phyloP scores from a whole-genome alignment of 2,113 vertebrate species.

The Ginglymostoma cirratum region DNA sequence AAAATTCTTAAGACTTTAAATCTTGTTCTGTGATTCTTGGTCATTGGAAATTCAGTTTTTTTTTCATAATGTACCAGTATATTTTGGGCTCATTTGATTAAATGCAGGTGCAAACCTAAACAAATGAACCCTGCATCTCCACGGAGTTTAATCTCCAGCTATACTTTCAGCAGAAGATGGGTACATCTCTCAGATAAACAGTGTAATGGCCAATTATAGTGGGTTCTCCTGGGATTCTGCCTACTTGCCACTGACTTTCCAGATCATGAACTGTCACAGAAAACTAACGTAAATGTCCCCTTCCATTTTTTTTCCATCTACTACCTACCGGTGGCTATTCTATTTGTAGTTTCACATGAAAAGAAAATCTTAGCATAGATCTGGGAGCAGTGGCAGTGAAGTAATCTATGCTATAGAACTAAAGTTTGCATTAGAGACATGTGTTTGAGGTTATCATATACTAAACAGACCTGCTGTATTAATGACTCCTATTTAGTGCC shows the following conservation, averaged over 20 bases:
- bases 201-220: background rate
- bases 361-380: background rate
- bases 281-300: background rate
- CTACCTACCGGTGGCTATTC: background rate
- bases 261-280: background rate
- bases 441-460: background rate
- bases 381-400: background rate
- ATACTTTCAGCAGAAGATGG: background rate
- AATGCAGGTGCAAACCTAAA: background rate
- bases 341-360: background rate
- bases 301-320: background rate
- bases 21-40: too few species aligned
- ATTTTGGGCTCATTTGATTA: too few species aligned
- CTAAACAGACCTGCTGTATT: background rate
- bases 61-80: too few species aligned
- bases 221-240: background rate
- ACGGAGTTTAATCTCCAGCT: background rate
- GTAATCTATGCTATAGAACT: background rate
- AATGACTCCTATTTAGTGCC: background rate
- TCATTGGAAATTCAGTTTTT: too few species aligned
- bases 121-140: background rate
- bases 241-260: background rate
- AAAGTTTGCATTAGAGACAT: background rate
- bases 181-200: background rate
- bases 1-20: too few species aligned